phyloP scores from a whole-genome alignment of 2,888 invertebrate species.

The Eurytoma adleriae region DNA sequence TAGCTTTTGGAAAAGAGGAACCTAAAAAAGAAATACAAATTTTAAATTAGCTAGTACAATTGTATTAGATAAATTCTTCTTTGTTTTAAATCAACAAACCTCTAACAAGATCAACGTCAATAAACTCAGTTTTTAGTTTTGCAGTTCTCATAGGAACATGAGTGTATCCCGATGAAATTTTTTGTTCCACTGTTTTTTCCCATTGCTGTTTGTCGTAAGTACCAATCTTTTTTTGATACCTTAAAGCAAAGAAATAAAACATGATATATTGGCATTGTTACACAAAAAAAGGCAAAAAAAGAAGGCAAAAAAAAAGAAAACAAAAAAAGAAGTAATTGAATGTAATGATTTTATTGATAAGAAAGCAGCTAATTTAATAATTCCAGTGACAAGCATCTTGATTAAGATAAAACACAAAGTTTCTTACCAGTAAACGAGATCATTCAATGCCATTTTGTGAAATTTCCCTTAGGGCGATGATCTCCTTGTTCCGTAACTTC shows the following conservation, averaged over 20 bases:
- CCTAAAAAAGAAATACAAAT: constrained; percentile 78
- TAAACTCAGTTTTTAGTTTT: constrained; percentile 92
- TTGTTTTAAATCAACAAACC: constrained; percentile 77
- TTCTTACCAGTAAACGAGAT: constrained; percentile 62
- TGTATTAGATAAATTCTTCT: neutral
- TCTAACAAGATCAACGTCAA: constrained; percentile 97
- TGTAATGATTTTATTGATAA: neutral
- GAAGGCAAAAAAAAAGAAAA: neutral
- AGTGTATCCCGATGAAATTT: constrained; percentile 90
- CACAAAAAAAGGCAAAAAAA: neutral
- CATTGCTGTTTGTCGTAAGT: constrained; percentile 98
- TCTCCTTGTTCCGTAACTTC: neutral
- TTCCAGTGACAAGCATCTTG: neutral
- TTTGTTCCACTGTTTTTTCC: constrained; percentile 96
- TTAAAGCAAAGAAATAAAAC: constrained; percentile 69
- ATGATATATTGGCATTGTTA: neutral
- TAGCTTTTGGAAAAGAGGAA: constrained; percentile 96
- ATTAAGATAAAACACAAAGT: neutral
- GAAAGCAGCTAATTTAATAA: neutral
- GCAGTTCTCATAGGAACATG: constrained; percentile 88
- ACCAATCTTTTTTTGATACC: constrained; percentile 97
- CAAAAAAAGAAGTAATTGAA: neutral
- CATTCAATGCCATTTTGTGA: constrained; percentile 60
- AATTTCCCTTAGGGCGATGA: constrained; percentile 13
- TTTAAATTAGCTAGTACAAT: constrained; percentile 21